These are phyloP conservation scores for Acanthurus lineatus DNA, from an alignment of 2,797 vertebrate species.

Conservation along the genomic window DNA sequence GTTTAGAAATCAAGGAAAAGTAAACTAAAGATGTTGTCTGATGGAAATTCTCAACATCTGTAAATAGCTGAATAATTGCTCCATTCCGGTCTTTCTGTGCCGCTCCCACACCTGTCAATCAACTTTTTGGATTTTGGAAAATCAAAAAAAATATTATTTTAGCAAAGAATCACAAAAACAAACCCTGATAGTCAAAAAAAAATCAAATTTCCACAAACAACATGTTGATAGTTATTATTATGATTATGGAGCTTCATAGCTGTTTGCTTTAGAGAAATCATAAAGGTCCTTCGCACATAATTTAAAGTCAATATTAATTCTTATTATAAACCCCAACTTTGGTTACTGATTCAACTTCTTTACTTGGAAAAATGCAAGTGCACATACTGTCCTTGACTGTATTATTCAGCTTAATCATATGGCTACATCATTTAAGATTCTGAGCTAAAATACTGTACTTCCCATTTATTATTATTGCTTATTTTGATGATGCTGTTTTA, in stretches of 20 bases:
- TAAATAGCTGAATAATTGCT: conserved; percentile 54
- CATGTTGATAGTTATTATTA: conserved; percentile 16
- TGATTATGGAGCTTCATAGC: conserved; percentile 26
- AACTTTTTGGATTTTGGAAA: conserved; percentile 15
- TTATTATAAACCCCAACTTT: neutral
- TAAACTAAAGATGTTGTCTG: conserved; percentile 37
- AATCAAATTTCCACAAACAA: conserved; percentile 21
- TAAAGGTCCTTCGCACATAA: conserved; percentile 3
- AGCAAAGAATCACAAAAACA: conserved; percentile 51
- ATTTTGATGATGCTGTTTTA: neutral
- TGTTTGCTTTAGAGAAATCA: conserved; percentile 46
- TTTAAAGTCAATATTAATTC: conserved; percentile 30
- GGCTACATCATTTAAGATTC: neutral
- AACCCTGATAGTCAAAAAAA: conserved; percentile 40
- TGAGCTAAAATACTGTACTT: neutral
- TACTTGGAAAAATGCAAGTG: neutral
- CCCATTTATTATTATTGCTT: neutral
- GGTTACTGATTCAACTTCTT: neutral
- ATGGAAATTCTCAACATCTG: conserved; percentile 32
- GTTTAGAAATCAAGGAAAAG: conserved; percentile 33
- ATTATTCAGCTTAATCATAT: neutral
- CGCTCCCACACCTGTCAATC: conserved; percentile 46
- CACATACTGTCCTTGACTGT: neutral
- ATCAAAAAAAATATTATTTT: conserved; percentile 45
- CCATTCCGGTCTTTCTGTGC: neutral